phyloP scores from a whole-genome alignment of 2,113 vertebrate genomes.

The cat (Felis catus) region F.catus_Fca126_mat1.0 CM031416.1:62610001-62610500 shows the following conservation, averaged over 20 bases:
- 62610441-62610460: neutral
- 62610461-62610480: neutral
- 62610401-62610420: neutral
- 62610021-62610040: neutral
- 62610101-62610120: neutral
- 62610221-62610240: neutral
- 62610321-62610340: neutral
- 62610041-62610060: neutral
- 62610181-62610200: too few relatives aligned
- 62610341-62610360: neutral
- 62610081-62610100: neutral
- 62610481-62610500: neutral
- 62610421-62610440: neutral
- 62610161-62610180: conserved; percentile 7
- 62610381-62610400: neutral
- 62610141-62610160: neutral
- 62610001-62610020: neutral
- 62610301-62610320: neutral
- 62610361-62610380: neutral
- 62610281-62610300: neutral
- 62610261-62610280: neutral
- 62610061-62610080: neutral
- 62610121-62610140: neutral
- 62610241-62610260: neutral
- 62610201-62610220: neutral